phyloP scores from a whole-genome alignment of 2,113 vertebrate genomes.

The Lamprotornis superbus region DNA sequence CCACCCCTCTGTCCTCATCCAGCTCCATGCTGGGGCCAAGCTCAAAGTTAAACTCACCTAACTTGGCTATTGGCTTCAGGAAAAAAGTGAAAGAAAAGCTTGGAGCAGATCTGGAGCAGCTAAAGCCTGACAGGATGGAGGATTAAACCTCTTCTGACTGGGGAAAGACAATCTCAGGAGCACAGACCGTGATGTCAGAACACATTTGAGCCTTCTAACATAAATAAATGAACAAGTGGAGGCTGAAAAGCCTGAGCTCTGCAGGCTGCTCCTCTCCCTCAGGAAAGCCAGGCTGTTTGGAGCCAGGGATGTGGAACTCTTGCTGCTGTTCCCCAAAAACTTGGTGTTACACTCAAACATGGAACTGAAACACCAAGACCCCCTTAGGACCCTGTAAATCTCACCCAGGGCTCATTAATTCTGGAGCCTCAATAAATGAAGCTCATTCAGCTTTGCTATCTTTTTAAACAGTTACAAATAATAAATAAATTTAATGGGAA shows the following conservation, averaged over 20 bases:
- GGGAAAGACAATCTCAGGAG: background rate
- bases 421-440: background rate
- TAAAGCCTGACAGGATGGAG: background rate
- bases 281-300: background rate
- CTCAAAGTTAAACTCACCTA: rapidly evolving
- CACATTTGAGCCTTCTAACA: background rate
- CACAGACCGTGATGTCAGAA: background rate
- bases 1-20: background rate
- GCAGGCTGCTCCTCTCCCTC: background rate
- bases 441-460: rapidly evolving
- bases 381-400: rapidly evolving
- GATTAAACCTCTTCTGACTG: background rate
- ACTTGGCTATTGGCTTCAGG: background rate
- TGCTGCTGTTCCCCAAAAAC: background rate
- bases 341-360: background rate
- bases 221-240: constrained; percentile 2
- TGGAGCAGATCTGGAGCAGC: background rate
- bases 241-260: background rate
- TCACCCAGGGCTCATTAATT: background rate
- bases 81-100: background rate
- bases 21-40: rapidly evolving
- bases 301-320: background rate
- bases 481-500: background rate
- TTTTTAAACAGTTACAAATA: background rate
- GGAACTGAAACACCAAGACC: background rate